These are phyloP conservation scores for Gambusia holbrooki DNA, from an alignment of 2,113 vertebrate genomes.

Conservation along the genomic window DNA sequence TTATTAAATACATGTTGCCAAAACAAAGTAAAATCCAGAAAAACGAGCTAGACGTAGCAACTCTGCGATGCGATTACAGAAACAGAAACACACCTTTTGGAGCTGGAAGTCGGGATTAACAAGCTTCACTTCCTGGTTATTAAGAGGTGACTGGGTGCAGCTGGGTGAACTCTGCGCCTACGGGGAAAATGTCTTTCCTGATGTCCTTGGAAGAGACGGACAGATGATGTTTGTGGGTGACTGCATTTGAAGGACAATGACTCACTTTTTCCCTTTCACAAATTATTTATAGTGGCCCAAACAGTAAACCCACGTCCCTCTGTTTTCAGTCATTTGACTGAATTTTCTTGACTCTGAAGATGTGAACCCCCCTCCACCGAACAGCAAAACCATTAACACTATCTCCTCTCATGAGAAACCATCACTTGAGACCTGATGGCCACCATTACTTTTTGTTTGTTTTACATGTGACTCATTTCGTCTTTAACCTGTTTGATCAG, in stretches of 20 bases:
- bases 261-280: slow-evolving; percentile 22
- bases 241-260: slow-evolving; percentile 15
- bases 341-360: not conserved
- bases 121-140: not conserved
- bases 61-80: not conserved
- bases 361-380: not conserved
- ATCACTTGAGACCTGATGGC: slow-evolving; percentile 36
- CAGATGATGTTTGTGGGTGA: slow-evolving; percentile 34
- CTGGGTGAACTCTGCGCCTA: not conserved
- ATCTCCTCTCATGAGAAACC: slow-evolving; percentile 46
- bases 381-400: slow-evolving; percentile 5
- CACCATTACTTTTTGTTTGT: slow-evolving; percentile 42
- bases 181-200: not conserved
- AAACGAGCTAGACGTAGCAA: slow-evolving; percentile 1
- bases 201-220: slow-evolving; percentile 1
- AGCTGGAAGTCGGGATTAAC: not conserved
- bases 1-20: not conserved
- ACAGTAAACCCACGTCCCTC: slow-evolving; percentile 2
- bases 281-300: slow-evolving; percentile 46
- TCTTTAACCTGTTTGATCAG: slow-evolving; percentile 48
- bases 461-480: slow-evolving; percentile 12
- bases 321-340: slow-evolving; percentile 28
- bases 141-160: not conserved
- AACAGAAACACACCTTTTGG: slow-evolving; percentile 11
- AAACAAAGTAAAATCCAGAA: not conserved